phyloP scores from a whole-genome alignment of 2,797 vertebrate species.

The Cyprinodon diabolis region DNA sequence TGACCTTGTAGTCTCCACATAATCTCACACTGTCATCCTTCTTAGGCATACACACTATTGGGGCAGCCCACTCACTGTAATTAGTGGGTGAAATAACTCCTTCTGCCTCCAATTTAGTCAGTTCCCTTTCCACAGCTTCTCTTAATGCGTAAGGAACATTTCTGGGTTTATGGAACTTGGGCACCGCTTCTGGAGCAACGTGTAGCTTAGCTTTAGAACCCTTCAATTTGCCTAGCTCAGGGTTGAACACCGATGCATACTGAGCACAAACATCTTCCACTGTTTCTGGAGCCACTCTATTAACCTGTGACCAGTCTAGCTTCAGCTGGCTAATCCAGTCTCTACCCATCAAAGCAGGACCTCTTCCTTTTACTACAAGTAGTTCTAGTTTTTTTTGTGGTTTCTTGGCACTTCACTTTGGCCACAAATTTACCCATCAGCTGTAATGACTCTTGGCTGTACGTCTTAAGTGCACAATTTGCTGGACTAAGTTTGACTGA shows the following conservation, averaged over 20 bases:
- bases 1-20: constrained; percentile 11
- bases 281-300: neutral
- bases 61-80: constrained; percentile 6
- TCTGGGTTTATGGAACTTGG: neutral
- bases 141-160: neutral
- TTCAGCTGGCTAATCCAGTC: neutral
- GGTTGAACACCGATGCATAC: neutral
- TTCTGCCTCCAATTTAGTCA: neutral
- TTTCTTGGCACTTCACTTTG: neutral
- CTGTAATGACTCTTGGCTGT: neutral
- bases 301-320: neutral
- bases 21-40: constrained; percentile 1
- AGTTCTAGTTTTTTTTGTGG: constrained; percentile 1
- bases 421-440: neutral
- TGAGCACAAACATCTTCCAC: neutral
- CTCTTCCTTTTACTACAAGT: neutral
- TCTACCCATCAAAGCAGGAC: neutral
- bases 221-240: neutral
- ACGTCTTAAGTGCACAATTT: constrained; percentile 1
- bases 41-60: neutral
- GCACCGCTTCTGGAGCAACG: neutral
- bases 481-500: neutral
- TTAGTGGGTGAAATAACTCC: neutral
- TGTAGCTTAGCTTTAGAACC: neutral
- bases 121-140: neutral